Evolutionary conservation across 1,140 invertebrate genomes (phyloP).

Genomic region (Pristionchus pacificus): DNA sequence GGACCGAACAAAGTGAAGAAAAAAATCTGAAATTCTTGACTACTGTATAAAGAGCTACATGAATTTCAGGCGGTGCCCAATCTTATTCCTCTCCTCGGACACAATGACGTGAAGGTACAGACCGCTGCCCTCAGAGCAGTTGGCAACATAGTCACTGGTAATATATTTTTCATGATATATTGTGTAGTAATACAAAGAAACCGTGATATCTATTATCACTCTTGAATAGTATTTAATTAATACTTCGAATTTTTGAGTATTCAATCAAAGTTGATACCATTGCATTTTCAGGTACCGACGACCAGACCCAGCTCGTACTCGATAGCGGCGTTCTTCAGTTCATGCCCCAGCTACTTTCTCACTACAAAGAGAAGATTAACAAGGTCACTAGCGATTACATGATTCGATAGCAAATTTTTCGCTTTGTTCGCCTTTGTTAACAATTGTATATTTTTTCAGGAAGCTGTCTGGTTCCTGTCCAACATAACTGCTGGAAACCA

Average conservation of each 20-base stretch:
- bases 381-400: too few species aligned
- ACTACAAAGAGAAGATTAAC: slow-evolving; percentile 80
- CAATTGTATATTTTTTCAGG: slow-evolving; percentile 62
- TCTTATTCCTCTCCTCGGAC: slow-evolving; percentile 86
- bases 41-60: background rate
- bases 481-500: slow-evolving; percentile 98
- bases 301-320: slow-evolving; percentile 91
- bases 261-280: background rate
- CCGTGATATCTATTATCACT: too few species aligned
- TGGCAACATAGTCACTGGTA: slow-evolving; percentile 94
- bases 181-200: too few species aligned
- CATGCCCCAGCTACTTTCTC: slow-evolving; percentile 80
- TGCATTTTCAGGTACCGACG: slow-evolving; percentile 71
- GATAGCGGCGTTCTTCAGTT: slow-evolving; percentile 87
- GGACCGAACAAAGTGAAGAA: too few species aligned
- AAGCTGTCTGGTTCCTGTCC: slow-evolving; percentile 97
- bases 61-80: slow-evolving; percentile 69
- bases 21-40: slow-evolving; percentile 7
- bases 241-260: too few species aligned
- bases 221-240: too few species aligned
- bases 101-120: slow-evolving; percentile 92
- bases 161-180: too few species aligned
- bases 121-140: slow-evolving; percentile 92
- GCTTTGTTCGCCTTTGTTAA: slow-evolving; percentile 19
- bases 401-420: too few species aligned